Conservation (phyloP, 2,888 invertebrate species). For the Troides oblongomaculatus region DNA sequence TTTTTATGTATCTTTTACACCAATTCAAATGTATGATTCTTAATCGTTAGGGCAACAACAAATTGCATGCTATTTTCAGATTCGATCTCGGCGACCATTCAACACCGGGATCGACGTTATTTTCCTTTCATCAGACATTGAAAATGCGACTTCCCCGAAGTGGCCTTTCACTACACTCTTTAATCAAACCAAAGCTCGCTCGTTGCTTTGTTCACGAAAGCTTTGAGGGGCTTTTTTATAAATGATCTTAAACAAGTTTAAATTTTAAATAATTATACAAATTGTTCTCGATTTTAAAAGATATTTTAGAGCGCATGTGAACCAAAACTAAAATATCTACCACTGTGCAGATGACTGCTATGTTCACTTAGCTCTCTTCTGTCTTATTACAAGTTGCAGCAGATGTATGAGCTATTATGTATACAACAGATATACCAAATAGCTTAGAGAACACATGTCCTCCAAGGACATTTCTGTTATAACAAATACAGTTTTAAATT, state of each 20-base stretch:
- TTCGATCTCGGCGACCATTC: conserved; percentile 30
- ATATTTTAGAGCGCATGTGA: too few relatives aligned
- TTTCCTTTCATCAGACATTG: conserved; percentile 65
- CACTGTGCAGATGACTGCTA: too few relatives aligned
- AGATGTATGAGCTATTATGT: too few relatives aligned
- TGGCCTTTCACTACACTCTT: conserved; percentile 31
- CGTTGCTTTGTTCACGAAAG: conserved; percentile 1
- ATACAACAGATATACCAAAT: too few relatives aligned
- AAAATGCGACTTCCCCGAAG: conserved; percentile 40
- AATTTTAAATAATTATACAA: background rate
- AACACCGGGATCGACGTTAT: conserved; percentile 50
- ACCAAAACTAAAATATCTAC: too few relatives aligned
- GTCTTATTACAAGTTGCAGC: too few relatives aligned
- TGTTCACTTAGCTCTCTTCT: too few relatives aligned
- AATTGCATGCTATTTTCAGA: background rate
- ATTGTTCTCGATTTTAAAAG: background rate
- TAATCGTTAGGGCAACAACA: background rate
- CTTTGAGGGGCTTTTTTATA: conserved; percentile 14
- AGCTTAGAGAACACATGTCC: too few relatives aligned
- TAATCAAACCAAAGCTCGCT: conserved; percentile 16
- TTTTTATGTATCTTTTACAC: background rate
- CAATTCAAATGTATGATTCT: background rate
- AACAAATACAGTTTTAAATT: too few relatives aligned
- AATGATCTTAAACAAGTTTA: conserved; percentile 15
- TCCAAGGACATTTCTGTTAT: too few relatives aligned